A percentile compares a stretch with the other conserved stretches of the same genome.
These are phyloP conservation scores for Phrynocephalus guinanensis DNA, from an alignment of 2,797 vertebrate species.

Conservation along the genomic window DNA sequence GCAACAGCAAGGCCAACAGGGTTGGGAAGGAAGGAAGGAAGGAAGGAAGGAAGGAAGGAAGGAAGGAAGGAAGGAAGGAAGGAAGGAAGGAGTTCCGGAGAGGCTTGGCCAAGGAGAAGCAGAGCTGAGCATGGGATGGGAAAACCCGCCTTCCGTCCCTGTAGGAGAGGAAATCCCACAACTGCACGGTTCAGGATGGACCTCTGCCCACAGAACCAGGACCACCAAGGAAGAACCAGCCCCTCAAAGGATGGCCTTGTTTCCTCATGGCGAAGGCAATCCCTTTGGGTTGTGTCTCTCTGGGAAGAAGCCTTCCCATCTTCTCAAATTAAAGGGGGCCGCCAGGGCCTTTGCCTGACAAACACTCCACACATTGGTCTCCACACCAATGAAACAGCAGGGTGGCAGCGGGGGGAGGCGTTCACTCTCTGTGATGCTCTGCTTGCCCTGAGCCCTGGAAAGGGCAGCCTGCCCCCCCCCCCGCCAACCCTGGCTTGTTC, in stretches of 20 bases:
- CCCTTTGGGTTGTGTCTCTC: too few species aligned
- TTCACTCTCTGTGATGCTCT: background rate
- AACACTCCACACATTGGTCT: background rate
- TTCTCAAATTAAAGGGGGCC: fast-evolving
- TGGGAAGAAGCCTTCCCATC: background rate
- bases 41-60: fast-evolving
- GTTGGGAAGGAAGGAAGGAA: fast-evolving
- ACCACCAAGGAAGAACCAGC: too few species aligned
- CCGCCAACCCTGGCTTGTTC: background rate
- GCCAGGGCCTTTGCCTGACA: fast-evolving
- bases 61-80: fast-evolving
- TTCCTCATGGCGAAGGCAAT: too few species aligned
- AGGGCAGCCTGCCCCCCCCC: too few species aligned
- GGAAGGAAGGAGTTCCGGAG: fast-evolving
- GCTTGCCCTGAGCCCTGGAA: slow-evolving; percentile 26
- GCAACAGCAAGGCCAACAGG: too few species aligned
- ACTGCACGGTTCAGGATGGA: background rate
- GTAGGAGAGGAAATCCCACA: too few species aligned
- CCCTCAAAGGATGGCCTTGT: background rate
- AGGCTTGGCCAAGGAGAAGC: fast-evolving
- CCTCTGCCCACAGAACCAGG: background rate
- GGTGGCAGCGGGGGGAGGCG: too few species aligned
- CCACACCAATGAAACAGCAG: background rate
- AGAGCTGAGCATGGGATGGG: fast-evolving
- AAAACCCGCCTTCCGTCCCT: background rate